These are phyloP conservation scores for Platycnemis pennipes DNA, from an alignment of 2,888 invertebrate genomes.

Conservation along the genomic window DNA sequence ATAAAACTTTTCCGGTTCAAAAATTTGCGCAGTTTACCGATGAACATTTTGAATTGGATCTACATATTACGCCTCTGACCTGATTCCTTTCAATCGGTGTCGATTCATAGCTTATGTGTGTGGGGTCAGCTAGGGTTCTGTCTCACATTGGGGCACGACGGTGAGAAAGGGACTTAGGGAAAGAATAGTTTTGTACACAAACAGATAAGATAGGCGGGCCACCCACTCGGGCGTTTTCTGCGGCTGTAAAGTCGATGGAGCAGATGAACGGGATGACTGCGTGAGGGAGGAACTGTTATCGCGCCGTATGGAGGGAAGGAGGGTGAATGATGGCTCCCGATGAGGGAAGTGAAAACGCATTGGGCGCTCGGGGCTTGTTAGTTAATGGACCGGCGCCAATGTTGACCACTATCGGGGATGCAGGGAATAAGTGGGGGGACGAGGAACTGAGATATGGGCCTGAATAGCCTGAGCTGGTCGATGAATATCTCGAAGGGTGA, in stretches of 20 bases:
- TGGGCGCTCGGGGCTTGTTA: conserved; percentile 52
- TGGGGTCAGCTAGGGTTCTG: background rate
- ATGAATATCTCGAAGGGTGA: background rate
- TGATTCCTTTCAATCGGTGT: no score
- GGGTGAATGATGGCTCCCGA: background rate
- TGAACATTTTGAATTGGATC: no score
- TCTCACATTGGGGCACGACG: background rate
- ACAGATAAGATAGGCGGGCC: background rate
- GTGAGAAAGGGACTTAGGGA: background rate
- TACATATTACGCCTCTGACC: no score
- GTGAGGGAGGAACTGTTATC: background rate
- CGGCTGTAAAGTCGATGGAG: background rate
- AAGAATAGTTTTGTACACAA: background rate
- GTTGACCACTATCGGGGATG: conserved; percentile 7
- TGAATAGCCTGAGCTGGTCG: background rate
- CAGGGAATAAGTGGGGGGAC: background rate
- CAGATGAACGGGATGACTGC: background rate
- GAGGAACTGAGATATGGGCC: background rate
- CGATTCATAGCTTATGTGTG: background rate
- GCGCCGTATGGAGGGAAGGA: background rate
- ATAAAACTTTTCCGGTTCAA: no score
- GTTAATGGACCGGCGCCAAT: conserved; percentile 59
- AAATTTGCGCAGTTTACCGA: no score
- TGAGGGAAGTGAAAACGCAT: conserved; percentile 33
- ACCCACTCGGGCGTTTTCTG: background rate